Evolutionary conservation across 2,888 invertebrate species (phyloP).

Genomic region (Eretmocerus hayati): DNA sequence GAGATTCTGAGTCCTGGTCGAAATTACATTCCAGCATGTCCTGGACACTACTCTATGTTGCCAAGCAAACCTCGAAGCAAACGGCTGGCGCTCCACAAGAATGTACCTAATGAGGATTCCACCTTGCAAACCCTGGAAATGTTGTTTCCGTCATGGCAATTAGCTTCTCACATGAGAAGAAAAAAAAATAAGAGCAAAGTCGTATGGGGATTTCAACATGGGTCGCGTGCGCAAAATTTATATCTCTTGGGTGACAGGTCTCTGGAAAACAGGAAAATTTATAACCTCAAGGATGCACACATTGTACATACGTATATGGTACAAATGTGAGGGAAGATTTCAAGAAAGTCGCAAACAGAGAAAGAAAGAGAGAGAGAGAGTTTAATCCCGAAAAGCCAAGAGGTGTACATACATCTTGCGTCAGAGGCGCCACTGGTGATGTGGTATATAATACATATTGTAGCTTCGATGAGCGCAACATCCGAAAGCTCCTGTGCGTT

Average conservation of each 20-base stretch:
- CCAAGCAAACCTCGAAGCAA: too few relatives aligned
- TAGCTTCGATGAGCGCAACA: background rate
- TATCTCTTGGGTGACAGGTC: slow-evolving; percentile 1
- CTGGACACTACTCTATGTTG: slow-evolving; percentile 20
- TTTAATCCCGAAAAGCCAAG: slow-evolving; percentile 10
- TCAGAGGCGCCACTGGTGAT: background rate
- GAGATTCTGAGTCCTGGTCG: too few relatives aligned
- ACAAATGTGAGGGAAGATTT: too few relatives aligned
- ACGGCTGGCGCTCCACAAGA: slow-evolving; percentile 19
- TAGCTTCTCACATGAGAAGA: too few relatives aligned
- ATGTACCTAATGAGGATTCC: slow-evolving; percentile 34
- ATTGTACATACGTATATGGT: background rate
- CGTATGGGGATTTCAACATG: background rate
- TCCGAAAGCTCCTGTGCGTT: too few relatives aligned
- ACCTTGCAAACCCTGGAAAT: background rate
- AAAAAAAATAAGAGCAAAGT: too few relatives aligned
- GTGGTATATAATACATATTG: too few relatives aligned
- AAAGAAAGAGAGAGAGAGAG: background rate
- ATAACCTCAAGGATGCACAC: background rate
- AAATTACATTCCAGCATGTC: slow-evolving; percentile 44
- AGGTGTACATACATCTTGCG: slow-evolving; percentile 1
- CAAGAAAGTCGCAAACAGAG: too few relatives aligned
- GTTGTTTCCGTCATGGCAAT: too few relatives aligned
- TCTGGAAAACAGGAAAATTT: slow-evolving; percentile 14
- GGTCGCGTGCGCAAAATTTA: slow-evolving; percentile 16